Evolutionary conservation across 2,113 vertebrate genomes (phyloP), one percentile per base, ranked within the genome.

Genomic region (Tylochromis polylepis): DNA sequence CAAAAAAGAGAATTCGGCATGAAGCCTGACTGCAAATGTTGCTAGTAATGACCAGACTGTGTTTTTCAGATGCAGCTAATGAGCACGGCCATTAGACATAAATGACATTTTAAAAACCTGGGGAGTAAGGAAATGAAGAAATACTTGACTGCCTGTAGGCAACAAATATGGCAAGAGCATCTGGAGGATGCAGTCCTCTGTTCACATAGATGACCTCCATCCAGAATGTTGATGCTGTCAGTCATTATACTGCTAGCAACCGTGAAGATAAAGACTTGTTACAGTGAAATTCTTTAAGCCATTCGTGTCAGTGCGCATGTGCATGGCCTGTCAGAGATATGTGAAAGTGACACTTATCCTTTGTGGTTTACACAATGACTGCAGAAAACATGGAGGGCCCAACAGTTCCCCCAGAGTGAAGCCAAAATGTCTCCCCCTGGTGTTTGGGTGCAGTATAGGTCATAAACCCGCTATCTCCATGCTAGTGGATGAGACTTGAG

Each of bases 61-160:
- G 91, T 94, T 93, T 95, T 93, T 94, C 87, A 92, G 91, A 93
- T 83, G 86, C 92, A 85, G 90, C 89, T 96, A 96, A 97, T 96
- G 96, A 96, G 95, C 84, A 85, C 49, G 60, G 70, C 94, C 94
- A 96, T 96, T 95, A 96, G 91, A 87, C 93, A 91, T 94, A 95
- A 96, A 96, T 94, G 87, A 91, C 91, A 79, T 94, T 95, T 95
- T 94, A 95, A 94, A 95, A 95, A 93, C 91, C 92, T 86, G 85
- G 80, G 79, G 91, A 92, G 93, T 88, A 31, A 34, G 82, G 85
- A 90, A 87, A 84, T 93, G 86, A 92, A 91, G 86, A 83, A 92
- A 91, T 80, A 79, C 65, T 82, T 78, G 87, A 85, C 78, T 82
- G 79, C 88, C 81, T 87, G 79, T 77, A 80, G 80, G 85, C 87